Conservation (phyloP, 2,113 vertebrate genomes). For the Chloroceryle aenea region DNA sequence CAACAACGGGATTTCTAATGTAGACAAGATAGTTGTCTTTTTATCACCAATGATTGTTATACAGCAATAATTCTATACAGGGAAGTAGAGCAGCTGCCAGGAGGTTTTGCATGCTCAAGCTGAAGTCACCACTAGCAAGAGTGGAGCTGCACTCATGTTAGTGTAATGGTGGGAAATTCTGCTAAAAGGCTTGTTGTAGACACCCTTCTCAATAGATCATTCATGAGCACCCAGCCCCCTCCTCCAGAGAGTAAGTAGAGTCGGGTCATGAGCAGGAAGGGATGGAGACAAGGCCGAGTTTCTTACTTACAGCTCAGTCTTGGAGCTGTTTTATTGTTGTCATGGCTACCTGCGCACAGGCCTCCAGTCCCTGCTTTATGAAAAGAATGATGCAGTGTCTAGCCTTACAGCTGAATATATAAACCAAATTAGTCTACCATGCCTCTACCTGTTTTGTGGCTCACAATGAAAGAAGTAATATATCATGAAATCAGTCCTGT, state of each 20-base stretch:
- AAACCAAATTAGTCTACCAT: conserved; percentile 83
- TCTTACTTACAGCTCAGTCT: conserved; percentile 73
- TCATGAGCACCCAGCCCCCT: conserved; percentile 72
- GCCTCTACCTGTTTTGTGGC: conserved; percentile 81
- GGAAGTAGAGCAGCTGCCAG: neutral
- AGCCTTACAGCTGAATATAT: conserved; percentile 84
- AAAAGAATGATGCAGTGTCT: conserved; percentile 87
- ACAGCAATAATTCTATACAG: neutral
- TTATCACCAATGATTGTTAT: neutral
- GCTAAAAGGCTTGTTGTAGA: conserved; percentile 37
- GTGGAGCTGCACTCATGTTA: neutral
- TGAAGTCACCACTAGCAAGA: neutral
- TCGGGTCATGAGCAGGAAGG: conserved; percentile 76
- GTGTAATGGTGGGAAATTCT: neutral
- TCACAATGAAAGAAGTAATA: conserved; percentile 81
- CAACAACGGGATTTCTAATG: neutral
- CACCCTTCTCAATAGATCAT: conserved; percentile 77
- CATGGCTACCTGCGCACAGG: conserved; percentile 79
- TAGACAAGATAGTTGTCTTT: neutral
- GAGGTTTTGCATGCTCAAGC: neutral
- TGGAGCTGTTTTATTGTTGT: conserved; percentile 76
- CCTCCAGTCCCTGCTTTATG: conserved; percentile 75
- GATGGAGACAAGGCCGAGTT: conserved; percentile 79
- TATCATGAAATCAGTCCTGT: conserved; percentile 75
- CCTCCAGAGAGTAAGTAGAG: conserved; percentile 66